phyloP scores from a whole-genome alignment of 2,888 invertebrate genomes.

The Metopia argyrocephala region DNA sequence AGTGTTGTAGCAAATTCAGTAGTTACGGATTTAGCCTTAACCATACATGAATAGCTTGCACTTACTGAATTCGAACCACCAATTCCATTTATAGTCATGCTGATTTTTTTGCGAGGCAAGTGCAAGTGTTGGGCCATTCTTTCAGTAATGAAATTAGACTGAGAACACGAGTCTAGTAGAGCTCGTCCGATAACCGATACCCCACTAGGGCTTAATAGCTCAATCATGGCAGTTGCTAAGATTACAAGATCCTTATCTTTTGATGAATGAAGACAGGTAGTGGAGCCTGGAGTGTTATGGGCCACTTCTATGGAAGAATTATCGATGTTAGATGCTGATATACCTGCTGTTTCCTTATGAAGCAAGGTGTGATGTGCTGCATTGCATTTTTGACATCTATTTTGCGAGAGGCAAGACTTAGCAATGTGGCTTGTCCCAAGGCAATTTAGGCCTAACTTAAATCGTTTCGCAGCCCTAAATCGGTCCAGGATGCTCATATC shows the following conservation, averaged over 20 bases:
- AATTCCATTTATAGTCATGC: constrained; percentile 30
- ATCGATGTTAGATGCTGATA: neutral
- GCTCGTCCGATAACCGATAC: constrained; percentile 18
- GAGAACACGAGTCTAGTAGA: constrained; percentile 36
- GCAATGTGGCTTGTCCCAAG: constrained; percentile 18
- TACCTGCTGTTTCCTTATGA: neutral
- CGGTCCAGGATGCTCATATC: constrained; percentile 7
- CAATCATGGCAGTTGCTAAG: constrained; percentile 35
- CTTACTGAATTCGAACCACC: neutral
- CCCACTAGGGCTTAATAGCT: constrained; percentile 5
- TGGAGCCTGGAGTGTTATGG: neutral
- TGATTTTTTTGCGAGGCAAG: constrained; percentile 19
- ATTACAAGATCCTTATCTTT: constrained; percentile 1
- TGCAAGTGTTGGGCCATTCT: constrained; percentile 28
- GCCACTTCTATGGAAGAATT: neutral
- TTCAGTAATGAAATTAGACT: constrained; percentile 45
- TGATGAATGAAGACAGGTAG: neutral
- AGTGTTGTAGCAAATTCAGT: neutral
- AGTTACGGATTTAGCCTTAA: constrained; percentile 10
- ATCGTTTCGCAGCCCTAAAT: constrained; percentile 6
- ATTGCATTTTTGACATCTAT: constrained; percentile 21
- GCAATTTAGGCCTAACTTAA: constrained; percentile 21
- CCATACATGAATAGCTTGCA: constrained; percentile 7
- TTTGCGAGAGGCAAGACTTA: constrained; percentile 8
- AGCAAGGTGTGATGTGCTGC: constrained; percentile 22